Conservation (phyloP, 2,888 invertebrate genomes). For the Diogma glabrata region DNA sequence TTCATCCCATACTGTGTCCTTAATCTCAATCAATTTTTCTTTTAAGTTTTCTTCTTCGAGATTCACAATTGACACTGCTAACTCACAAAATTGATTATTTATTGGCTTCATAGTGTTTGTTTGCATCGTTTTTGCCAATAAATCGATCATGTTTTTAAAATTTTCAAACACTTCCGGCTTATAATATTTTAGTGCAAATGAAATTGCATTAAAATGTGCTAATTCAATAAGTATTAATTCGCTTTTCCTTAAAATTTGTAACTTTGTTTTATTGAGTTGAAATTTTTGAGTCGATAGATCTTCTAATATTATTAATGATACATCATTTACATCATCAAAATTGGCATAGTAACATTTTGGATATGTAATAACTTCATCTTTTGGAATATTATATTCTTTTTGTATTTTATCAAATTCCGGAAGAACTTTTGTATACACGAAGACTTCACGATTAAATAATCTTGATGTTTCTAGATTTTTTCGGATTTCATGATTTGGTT, state of each 20-base stretch:
- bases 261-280: neutral
- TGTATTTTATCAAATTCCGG: neutral
- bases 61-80: neutral
- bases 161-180: neutral
- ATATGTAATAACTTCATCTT: neutral
- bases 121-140: neutral
- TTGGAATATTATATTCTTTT: neutral
- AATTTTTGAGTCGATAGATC: neutral
- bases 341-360: conserved; percentile 8
- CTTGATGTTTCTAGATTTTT: too few relatives aligned
- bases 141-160: neutral
- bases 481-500: too few relatives aligned
- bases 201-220: conserved; percentile 1
- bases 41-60: neutral
- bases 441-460: conserved; percentile 3
- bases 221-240: too few relatives aligned
- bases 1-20: neutral
- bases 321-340: neutral
- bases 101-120: neutral
- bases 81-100: neutral
- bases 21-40: neutral
- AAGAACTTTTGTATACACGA: neutral
- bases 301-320: conserved; percentile 1
- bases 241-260: too few relatives aligned
- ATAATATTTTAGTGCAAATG: conserved; percentile 5